These are phyloP conservation scores for Chelon auratus DNA, from an alignment of 2,797 vertebrate species.

Conservation along the genomic window DNA sequence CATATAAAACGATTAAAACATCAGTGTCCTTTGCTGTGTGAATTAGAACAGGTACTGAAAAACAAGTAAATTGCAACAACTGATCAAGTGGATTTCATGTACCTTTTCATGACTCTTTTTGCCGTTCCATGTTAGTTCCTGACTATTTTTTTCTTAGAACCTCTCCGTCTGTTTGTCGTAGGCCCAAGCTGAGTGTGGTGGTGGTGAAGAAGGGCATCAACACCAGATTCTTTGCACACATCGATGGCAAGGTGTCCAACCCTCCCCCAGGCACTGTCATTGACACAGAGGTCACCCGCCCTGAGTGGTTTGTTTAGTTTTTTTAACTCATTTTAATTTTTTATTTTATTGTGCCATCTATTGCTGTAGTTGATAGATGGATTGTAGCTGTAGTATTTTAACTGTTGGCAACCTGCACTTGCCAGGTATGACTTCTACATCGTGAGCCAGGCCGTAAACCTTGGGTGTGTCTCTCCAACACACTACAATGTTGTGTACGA, in stretches of 20 bases:
- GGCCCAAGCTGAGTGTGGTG: slow-evolving; percentile 92
- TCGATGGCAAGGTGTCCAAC: slow-evolving; percentile 83
- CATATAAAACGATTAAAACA: no score
- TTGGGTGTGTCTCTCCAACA: slow-evolving; percentile 90
- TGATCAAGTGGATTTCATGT: not conserved
- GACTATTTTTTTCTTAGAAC: not conserved
- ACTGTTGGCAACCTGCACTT: not conserved
- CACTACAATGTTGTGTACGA: slow-evolving; percentile 97
- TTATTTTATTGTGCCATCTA: not conserved
- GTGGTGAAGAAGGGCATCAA: slow-evolving; percentile 95
- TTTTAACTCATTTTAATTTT: no score
- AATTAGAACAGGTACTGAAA: no score
- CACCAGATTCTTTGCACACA: slow-evolving; percentile 88
- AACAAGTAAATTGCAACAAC: not conserved
- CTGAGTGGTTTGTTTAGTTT: slow-evolving; percentile 88
- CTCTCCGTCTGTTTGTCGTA: slow-evolving; percentile 46
- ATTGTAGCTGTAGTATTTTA: not conserved
- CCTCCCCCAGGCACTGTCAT: slow-evolving; percentile 94
- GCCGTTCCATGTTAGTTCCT: no score
- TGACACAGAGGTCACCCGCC: slow-evolving; percentile 91
- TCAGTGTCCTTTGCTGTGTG: not conserved
- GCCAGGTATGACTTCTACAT: slow-evolving; percentile 96
- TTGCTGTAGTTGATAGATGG: not conserved
- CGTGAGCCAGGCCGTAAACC: slow-evolving; percentile 90
- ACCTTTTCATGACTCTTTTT: not conserved